Conservation (phyloP, 1,140 invertebrate species). For the Brachionus rubens region DNA sequence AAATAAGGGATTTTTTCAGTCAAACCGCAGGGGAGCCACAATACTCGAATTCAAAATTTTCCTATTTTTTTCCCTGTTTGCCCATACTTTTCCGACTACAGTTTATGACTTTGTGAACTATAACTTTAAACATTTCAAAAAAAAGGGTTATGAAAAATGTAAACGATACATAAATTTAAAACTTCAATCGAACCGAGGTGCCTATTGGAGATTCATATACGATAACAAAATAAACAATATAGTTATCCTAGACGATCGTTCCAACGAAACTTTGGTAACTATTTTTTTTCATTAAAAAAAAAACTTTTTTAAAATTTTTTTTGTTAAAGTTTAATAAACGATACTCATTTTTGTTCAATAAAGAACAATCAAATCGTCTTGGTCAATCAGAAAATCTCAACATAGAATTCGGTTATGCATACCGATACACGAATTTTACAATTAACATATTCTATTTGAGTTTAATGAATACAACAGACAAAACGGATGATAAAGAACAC, state of each 20-base stretch:
- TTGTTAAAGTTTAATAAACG: conserved; percentile 26
- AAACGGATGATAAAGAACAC: not conserved
- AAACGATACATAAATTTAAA: conserved; percentile 10
- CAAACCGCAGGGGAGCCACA: too few species aligned
- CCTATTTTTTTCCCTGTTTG: too few species aligned
- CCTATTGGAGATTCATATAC: conserved; percentile 28
- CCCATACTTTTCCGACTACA: too few species aligned
- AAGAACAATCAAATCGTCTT: not conserved
- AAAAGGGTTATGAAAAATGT: conserved; percentile 23
- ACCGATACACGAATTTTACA: conserved; percentile 35
- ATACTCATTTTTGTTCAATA: conserved; percentile 16
- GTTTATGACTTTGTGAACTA: too few species aligned
- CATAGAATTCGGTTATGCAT: conserved; percentile 34
- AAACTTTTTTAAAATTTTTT: not conserved
- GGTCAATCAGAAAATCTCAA: conserved; percentile 33
- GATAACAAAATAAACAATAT: conserved; percentile 44
- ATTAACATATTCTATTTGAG: conserved; percentile 36
- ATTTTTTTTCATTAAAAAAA: not conserved
- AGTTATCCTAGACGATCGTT: conserved; percentile 31
- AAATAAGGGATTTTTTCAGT: too few species aligned
- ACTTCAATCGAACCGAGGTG: not conserved
- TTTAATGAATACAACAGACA: not conserved
- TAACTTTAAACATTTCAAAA: too few species aligned
- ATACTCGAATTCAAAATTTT: too few species aligned
- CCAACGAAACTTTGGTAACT: conserved; percentile 14